phyloP scores from a whole-genome alignment of 2,888 invertebrate genomes.

The Spodoptera littoralis region DNA sequence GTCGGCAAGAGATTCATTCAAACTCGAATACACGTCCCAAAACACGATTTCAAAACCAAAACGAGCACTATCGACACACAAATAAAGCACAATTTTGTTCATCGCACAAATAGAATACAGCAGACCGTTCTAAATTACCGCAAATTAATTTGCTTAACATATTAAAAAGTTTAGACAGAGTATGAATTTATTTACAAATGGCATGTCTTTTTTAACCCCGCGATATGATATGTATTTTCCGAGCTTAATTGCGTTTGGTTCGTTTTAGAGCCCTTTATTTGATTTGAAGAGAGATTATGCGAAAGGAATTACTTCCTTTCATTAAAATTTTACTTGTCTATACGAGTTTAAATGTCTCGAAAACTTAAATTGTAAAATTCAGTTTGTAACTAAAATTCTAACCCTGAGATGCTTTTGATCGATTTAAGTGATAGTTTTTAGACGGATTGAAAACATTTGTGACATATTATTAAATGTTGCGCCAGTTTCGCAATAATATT shows the following conservation, averaged over 20 bases:
- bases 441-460: too few relatives aligned
- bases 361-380: constrained; percentile 35
- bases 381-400: constrained; percentile 13
- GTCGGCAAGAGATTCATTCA: constrained; percentile 9
- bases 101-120: background rate
- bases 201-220: constrained; percentile 38
- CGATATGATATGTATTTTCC: constrained; percentile 35
- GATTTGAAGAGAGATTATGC: constrained; percentile 38
- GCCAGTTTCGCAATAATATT: too few relatives aligned
- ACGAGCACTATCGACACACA: background rate
- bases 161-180: constrained; percentile 24
- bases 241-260: constrained; percentile 34
- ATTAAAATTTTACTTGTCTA: constrained; percentile 41
- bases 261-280: constrained; percentile 27
- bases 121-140: constrained; percentile 14
- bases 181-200: constrained; percentile 37
- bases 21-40: background rate
- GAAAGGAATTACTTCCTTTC: constrained; percentile 48
- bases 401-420: too few relatives aligned
- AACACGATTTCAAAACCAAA: constrained; percentile 10
- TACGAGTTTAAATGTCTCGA: constrained; percentile 31
- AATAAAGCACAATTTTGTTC: constrained; percentile 18
- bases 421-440: too few relatives aligned
- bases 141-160: constrained; percentile 34
- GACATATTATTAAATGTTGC: too few relatives aligned